phyloP scores from a whole-genome alignment of 2,797 vertebrate genomes.

The Rhodeus uyekii region DNA sequence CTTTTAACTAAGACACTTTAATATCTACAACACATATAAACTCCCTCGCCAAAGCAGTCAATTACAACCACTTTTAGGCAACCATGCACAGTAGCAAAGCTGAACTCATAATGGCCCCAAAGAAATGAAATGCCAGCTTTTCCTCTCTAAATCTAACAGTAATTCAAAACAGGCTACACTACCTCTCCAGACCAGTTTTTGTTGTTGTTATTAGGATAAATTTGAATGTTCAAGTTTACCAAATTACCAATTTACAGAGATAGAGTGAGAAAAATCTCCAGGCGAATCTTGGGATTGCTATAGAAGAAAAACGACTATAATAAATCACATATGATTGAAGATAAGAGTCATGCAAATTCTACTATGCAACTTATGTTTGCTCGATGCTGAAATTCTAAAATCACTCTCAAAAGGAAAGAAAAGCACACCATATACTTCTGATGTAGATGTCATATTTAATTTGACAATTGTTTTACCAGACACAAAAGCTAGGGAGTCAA shows the following conservation, averaged over 20 bases:
- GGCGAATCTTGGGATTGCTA: not conserved
- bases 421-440: not conserved
- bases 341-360: not conserved
- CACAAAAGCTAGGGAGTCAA: not conserved
- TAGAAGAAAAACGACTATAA: not conserved
- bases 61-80: not conserved
- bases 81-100: conserved; percentile 23
- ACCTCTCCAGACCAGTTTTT: not conserved
- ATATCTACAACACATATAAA: conserved; percentile 10
- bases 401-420: not conserved
- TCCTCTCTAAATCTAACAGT: conserved; percentile 15
- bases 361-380: not conserved
- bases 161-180: not conserved
- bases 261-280: not conserved
- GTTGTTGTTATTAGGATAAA: too few species aligned
- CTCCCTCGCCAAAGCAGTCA: not conserved
- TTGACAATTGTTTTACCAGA: not conserved
- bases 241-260: not conserved
- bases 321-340: not conserved
- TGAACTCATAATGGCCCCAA: conserved; percentile 1
- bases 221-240: not conserved
- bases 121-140: not conserved
- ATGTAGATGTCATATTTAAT: conserved; percentile 1
- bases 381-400: not conserved
- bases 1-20: conserved; percentile 3